Conservation (phyloP, 2,113 vertebrate genomes). For the Aleadryas rufinucha region DNA sequence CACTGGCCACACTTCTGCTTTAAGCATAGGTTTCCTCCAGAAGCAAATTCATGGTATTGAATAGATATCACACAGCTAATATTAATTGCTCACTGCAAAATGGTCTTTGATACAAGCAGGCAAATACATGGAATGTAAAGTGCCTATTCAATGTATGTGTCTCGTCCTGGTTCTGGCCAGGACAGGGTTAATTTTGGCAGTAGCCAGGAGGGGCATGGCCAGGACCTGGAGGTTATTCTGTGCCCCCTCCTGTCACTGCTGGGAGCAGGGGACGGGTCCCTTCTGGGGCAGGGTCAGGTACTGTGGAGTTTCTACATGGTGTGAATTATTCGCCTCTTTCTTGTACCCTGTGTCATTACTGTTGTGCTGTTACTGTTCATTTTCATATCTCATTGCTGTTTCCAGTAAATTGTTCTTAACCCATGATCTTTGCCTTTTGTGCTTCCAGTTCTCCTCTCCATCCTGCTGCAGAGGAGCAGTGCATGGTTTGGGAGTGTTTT, state of each 20-base stretch:
- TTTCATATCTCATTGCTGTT: background rate
- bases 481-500: background rate
- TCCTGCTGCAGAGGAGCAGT: background rate
- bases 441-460: background rate
- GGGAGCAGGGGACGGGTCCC: background rate
- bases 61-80: background rate
- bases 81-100: background rate
- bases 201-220: background rate
- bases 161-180: background rate
- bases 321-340: background rate
- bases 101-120: background rate
- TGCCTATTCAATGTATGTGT: background rate
- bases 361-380: background rate
- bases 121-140: background rate
- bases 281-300: fast-evolving
- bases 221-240: background rate
- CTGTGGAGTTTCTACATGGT: background rate
- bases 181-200: background rate
- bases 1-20: background rate
- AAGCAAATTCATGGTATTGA: background rate
- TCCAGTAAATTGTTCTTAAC: background rate
- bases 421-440: background rate
- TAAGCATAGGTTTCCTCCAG: background rate
- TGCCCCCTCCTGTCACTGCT: background rate
- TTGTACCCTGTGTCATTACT: background rate